Base-by-base conservation (phyloP, 2,888 invertebrate species). In the Cartodere bifasciata region DNA sequence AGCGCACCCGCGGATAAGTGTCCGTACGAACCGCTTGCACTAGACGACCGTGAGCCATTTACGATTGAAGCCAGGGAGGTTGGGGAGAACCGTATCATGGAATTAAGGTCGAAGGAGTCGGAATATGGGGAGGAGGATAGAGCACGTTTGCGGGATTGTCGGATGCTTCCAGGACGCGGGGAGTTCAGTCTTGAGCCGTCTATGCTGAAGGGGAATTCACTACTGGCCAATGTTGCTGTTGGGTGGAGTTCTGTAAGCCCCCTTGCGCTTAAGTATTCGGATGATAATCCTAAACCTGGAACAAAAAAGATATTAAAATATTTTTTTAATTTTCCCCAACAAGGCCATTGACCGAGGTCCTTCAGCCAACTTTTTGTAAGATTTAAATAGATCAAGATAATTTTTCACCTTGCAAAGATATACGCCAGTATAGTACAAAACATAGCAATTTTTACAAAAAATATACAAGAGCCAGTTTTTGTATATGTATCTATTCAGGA, bases 81-180 rank as follows among this genome's bases (percentile, higher is more conserved):
- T 4, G 94, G 94, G 4, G 92, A 92, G 46, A 91, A 91, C 36
- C 94, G 74, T 45, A 95, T 94, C 70, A 95, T 84, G 31, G 91
- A 90, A 52, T 91, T 91, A 52, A 95, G 76, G 64, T 95, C 94
- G 43, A 92, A 83, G 33, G 88, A 87, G 45, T 94, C 94, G 1
- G 92, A 91, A 58, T 94, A 92, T 1, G 86, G 87, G 9, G 94
- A 94, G 56, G 87, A 88, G 34, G 92, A 92, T 2, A 94, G 71
- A 0, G 94, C 91, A 39, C 95, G 69, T 57, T 95, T 95, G 22
- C 94, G 74, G 31, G 79, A 73, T 36, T 64, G 62, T 13, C 68
- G 58, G 31, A 68, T 46, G 43, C 58, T 58, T 44, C 57, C 47
- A 21, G 58, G 56, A 16, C 60, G 52, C 4, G 83, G 80, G 55